Evolutionary conservation across 2,797 vertebrate genomes (phyloP), one percentile per base, ranked within the genome.

Genomic region (Phrynocephalus vlangalii): DNA sequence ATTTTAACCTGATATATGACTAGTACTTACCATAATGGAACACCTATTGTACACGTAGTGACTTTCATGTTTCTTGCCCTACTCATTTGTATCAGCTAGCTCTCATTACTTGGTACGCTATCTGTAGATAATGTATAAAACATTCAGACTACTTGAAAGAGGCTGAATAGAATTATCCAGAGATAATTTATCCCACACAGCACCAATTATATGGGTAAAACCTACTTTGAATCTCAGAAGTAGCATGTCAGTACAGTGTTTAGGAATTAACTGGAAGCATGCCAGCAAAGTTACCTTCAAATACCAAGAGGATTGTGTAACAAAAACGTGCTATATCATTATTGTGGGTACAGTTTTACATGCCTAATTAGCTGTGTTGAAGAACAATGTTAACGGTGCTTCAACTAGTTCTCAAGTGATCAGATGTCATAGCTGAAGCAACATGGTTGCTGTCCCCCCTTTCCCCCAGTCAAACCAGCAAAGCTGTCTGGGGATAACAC

Each of bases 231-330:
- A 89, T 85, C 30, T 63, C 79, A 70, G 52, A 80, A 44, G 30
- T 48, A 71, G 71, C 20, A 48, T 60, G 89, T 73, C 56, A 78
- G 82, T 15, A 30, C 68, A 72, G 26, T 3, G 33, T 28, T 2
- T 72, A 50, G 76, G 63, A 76, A 84, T 81, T 81, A 68, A 84
- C 16, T 84, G 82, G 60, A 87, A 77, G 33, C 38, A 84, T 38
- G 80, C 84, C 88, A 90, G 71, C 66, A 70, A 87, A 76, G 72
- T 33, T 84, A 84, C 44, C 81, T 63, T 76, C 82, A 84, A 81
- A 84, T 75, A 75, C 77, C 71, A 84, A 70, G 28, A 77, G 82
- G 33, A 84, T 68, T 80, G 70, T 56, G 77, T 86, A 79, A 82
- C 75, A 71, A 52, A 84, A 87, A 79, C 60, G 75, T 67, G 67